Conservation (phyloP, 2,113 vertebrate genomes). For the Gobius niger region DNA sequence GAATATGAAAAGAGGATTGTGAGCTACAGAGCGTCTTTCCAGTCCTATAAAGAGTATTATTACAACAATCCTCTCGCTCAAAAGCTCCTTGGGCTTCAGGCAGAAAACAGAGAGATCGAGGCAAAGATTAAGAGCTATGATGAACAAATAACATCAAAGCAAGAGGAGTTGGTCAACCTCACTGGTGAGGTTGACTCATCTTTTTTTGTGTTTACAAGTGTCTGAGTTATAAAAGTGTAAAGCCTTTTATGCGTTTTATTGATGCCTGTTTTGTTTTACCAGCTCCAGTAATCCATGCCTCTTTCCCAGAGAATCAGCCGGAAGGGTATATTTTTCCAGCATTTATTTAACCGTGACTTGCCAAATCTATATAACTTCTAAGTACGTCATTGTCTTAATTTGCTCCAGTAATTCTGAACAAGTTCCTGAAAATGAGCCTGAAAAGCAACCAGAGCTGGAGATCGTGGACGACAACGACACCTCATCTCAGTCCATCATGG, state of each 20-base stretch:
- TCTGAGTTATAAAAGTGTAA: constrained; percentile 10
- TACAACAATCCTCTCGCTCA: constrained; percentile 62
- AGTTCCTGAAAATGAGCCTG: constrained; percentile 23
- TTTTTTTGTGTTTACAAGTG: constrained; percentile 2
- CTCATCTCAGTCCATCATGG: constrained; percentile 39
- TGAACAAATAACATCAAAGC: constrained; percentile 60
- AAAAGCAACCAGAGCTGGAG: constrained; percentile 19
- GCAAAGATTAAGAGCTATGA: constrained; percentile 60
- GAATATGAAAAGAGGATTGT: constrained; percentile 69
- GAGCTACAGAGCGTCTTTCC: constrained; percentile 61
- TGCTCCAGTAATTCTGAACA: constrained; percentile 30
- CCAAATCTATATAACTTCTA: neutral
- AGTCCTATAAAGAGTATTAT: constrained; percentile 68
- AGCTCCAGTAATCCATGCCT: constrained; percentile 20
- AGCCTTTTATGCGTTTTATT: neutral
- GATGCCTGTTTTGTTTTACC: constrained; percentile 31
- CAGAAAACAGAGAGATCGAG: constrained; percentile 68
- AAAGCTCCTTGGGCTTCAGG: constrained; percentile 63
- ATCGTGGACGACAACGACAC: constrained; percentile 9
- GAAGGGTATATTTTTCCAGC: constrained; percentile 45
- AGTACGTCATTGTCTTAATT: neutral
- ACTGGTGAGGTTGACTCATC: constrained; percentile 57
- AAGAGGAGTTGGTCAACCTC: constrained; percentile 55
- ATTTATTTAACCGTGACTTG: neutral
- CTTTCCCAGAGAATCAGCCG: constrained; percentile 32